These are phyloP conservation scores for Ecdyonurus torrentis DNA, from an alignment of 2,888 invertebrate species.

Conservation along the genomic window DNA sequence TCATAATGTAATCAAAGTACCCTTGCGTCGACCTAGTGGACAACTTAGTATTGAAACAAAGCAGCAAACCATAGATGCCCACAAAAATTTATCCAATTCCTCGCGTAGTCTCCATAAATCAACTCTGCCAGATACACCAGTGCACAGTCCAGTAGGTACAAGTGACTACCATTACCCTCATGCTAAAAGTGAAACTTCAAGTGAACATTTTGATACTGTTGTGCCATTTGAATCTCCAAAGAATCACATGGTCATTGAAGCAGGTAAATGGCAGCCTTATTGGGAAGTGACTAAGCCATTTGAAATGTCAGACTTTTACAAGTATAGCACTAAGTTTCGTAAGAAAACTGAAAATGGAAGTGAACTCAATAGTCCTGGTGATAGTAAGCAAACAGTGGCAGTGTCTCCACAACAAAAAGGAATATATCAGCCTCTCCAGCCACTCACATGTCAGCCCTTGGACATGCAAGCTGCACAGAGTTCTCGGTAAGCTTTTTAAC, in stretches of 20 bases:
- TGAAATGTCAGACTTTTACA: conserved; percentile 96
- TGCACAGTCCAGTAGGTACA: not conserved
- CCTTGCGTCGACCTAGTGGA: conserved; percentile 8
- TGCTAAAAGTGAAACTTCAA: conserved; percentile 6
- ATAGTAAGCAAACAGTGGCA: not conserved
- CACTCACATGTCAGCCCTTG: conserved; percentile 31
- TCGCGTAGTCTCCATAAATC: not conserved
- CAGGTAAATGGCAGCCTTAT: conserved; percentile 79
- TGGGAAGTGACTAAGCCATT: conserved; percentile 91
- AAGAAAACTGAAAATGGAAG: conserved; percentile 30
- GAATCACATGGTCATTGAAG: conserved; percentile 70
- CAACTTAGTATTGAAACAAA: not conserved
- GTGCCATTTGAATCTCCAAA: conserved; percentile 59
- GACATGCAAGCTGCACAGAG: conserved; percentile 5
- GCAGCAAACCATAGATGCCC: conserved; percentile 12
- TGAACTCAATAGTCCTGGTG: not conserved
- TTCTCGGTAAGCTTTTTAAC: not conserved
- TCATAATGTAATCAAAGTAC: conserved; percentile 15
- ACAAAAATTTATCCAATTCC: not conserved
- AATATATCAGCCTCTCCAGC: conserved; percentile 31
- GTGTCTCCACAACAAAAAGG: conserved; percentile 21
- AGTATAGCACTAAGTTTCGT: conserved; percentile 87
- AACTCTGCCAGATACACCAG: not conserved
- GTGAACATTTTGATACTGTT: conserved; percentile 19
- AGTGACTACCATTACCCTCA: not conserved